Evolutionary conservation across 2,797 vertebrate genomes (phyloP).

Genomic region (Oceanodroma leucorhoa): DNA sequence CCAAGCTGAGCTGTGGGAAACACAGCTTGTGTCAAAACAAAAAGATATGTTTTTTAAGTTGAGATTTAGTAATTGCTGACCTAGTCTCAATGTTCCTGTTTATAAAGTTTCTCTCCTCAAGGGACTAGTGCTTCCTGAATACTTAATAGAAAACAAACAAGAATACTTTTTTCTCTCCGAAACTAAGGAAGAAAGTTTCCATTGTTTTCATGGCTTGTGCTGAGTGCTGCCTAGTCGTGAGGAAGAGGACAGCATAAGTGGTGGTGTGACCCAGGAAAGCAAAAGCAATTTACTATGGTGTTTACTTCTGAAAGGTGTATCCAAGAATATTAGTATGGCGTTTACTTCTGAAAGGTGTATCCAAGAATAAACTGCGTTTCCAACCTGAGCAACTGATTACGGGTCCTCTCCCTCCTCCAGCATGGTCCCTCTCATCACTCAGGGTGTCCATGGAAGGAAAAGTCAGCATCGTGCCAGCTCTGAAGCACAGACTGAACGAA

Average conservation of each 20-base stretch:
- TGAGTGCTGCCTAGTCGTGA: accelerated
- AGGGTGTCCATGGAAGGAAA: background rate
- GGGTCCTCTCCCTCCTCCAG: background rate
- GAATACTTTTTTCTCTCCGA: background rate
- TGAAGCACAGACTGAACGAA: background rate
- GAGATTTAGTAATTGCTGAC: background rate
- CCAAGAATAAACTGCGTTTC: background rate
- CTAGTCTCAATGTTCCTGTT: background rate
- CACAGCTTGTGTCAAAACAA: background rate
- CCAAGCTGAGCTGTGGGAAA: background rate
- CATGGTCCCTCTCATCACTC: background rate
- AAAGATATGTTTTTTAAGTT: background rate
- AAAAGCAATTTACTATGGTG: background rate
- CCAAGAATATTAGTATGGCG: background rate
- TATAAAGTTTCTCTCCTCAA: background rate
- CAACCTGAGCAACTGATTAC: background rate
- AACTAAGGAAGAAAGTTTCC: background rate
- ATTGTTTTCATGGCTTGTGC: background rate
- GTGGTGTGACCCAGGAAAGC: background rate
- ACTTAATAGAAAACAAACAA: background rate
- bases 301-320: background rate
- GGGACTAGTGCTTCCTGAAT: background rate
- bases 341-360: background rate
- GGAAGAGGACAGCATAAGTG: background rate
- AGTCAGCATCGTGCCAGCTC: background rate